Evolutionary conservation across 2,113 vertebrate species (phyloP), one percentile per base, ranked within the genome.

Genomic region (Limnothrissa miodon): DNA sequence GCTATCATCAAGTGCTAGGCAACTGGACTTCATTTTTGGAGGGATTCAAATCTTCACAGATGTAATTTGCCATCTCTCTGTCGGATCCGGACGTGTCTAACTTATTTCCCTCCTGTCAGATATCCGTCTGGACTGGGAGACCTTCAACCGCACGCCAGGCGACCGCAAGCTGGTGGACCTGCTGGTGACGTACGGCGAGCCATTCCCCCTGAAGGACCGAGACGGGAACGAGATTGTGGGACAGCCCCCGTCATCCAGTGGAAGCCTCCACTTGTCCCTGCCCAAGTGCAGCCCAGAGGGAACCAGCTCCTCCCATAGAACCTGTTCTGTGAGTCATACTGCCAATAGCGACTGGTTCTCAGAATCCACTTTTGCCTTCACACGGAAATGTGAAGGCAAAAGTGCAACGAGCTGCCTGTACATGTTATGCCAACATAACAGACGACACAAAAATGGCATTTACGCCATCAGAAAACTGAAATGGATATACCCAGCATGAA

Each of bases 121-220:
- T 82, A 97, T 99, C 83, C 96, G 96, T 9, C 80, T 99, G 89
- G 96, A 98, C 91, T 98, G 96, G 96, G 88, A 96, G 88, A 94
- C 91, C 1, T 99, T 95, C 21, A 92, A 93, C 79, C 80, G 92
- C 0, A 94, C 96, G 21, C 66, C 83, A 25, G 89, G 86, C 0
- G 93, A 95, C 82, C 86, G 86, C 36, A 94, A 91, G 80, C 85
- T 97, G 83, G 85, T 99, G 87, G 97, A 99, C 70, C 83, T 98
- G 21, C 44, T 96, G 85, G 84, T 97, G 86, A 81, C 93, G 0
- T 98, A 93, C 0, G 96, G 95, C 70, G 93, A 95, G 0, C 92
- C 90, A 13, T 98, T 98, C 88, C 96, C 97, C 0, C 86, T 90
- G 45, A 91, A 91, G 83, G 94, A 94, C 56, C 45, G 39, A 0